phyloP scores from a whole-genome alignment of 37 sponge, comb jelly and placozoan species.

The Diacarnus erythraeanus region DNA sequence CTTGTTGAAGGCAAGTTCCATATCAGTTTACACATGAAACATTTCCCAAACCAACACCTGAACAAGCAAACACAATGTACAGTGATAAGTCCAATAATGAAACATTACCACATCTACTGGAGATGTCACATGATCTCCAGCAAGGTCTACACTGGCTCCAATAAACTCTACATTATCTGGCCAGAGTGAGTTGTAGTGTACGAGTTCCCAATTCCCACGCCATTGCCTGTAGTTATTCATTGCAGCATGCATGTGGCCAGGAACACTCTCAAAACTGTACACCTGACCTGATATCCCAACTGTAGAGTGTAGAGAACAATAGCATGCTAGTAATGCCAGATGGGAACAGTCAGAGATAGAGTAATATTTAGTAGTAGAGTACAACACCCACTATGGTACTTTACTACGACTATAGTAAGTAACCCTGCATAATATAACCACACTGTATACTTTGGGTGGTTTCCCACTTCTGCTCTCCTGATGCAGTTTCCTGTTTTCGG shows the following conservation, averaged over 20 bases:
- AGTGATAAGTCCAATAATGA: too few relatives aligned
- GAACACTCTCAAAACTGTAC: conserved; percentile 57
- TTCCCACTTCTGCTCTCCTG: too few relatives aligned
- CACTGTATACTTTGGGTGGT: too few relatives aligned
- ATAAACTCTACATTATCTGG: conserved; percentile 55
- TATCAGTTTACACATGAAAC: too few relatives aligned
- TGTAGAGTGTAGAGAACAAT: neutral
- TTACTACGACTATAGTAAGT: too few relatives aligned
- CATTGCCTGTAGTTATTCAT: conserved; percentile 39
- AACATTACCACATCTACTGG: conserved; percentile 63
- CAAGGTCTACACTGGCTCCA: neutral
- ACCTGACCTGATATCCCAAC: conserved; percentile 56
- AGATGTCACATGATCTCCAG: conserved; percentile 3
- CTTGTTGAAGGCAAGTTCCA: too few relatives aligned
- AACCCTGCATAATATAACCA: too few relatives aligned
- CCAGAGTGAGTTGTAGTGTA: conserved; percentile 19
- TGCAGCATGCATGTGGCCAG: conserved; percentile 36
- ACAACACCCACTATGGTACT: neutral
- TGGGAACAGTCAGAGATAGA: neutral
- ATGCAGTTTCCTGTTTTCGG: too few relatives aligned
- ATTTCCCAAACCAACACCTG: too few relatives aligned
- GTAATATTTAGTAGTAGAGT: neutral
- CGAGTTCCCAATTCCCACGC: conserved; percentile 8
- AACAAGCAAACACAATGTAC: too few relatives aligned
- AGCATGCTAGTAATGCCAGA: neutral